Conservation (phyloP, 2,888 invertebrate species). For the Dysmachus trigonus region DNA sequence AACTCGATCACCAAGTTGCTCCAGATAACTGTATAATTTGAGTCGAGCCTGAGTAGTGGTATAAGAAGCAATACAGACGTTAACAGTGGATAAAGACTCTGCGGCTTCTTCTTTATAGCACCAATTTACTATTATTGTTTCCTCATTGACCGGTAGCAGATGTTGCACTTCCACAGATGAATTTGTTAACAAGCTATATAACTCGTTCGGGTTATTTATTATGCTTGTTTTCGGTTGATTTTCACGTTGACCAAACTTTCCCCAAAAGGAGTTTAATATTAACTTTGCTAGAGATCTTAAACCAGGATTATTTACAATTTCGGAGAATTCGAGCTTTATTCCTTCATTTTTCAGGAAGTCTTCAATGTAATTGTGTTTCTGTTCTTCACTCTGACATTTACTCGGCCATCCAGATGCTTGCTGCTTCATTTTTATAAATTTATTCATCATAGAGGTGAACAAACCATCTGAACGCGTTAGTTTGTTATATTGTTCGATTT, state of each 20-base stretch:
- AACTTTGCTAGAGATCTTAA: conserved; percentile 54
- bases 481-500: conserved; percentile 50
- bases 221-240: conserved; percentile 51
- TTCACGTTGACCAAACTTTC: conserved; percentile 54
- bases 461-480: conserved; percentile 46
- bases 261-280: conserved; percentile 55
- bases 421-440: conserved; percentile 53
- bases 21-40: not conserved
- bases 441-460: conserved; percentile 54
- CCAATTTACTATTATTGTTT: not conserved
- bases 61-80: not conserved
- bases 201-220: conserved; percentile 42
- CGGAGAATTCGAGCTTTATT: conserved; percentile 49
- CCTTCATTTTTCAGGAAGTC: conserved; percentile 52
- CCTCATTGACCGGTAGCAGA: not conserved
- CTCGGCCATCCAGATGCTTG: conserved; percentile 53
- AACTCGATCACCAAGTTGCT: not conserved
- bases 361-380: conserved; percentile 51
- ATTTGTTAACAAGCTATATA: not conserved
- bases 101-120: not conserved
- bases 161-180: not conserved
- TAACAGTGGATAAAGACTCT: not conserved
- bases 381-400: conserved; percentile 41
- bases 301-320: conserved; percentile 52
- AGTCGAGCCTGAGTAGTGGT: not conserved